Conservation (phyloP, 2,888 invertebrate genomes). For the Axea sp. region DNA sequence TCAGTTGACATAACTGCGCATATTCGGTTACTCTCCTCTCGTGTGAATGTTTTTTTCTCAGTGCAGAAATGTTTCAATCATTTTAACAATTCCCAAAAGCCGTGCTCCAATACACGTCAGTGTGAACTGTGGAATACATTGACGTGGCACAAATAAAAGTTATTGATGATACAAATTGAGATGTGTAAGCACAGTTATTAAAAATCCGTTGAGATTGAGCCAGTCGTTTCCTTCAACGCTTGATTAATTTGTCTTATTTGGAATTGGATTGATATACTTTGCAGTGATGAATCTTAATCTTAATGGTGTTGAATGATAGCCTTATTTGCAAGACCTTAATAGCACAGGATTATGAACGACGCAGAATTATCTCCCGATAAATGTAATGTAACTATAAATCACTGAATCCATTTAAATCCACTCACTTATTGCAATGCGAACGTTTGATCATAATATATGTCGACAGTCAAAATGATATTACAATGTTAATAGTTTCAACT, state of each 20-base stretch:
- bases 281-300: conserved; percentile 31
- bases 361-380: conserved; percentile 36
- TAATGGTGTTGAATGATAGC: conserved; percentile 33
- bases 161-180: too few species aligned
- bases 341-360: conserved; percentile 43
- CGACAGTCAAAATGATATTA: conserved; percentile 19
- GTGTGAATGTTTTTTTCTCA: too few species aligned
- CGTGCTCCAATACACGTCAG: too few species aligned
- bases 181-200: too few species aligned
- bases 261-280: conserved; percentile 24
- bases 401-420: conserved; percentile 39
- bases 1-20: too few species aligned
- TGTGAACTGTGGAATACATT: too few species aligned
- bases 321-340: conserved; percentile 29
- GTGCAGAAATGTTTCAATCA: too few species aligned
- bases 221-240: too few species aligned
- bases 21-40: too few species aligned
- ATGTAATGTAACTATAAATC: conserved; percentile 37
- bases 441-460: conserved; percentile 21
- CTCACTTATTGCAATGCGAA: conserved; percentile 33
- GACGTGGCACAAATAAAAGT: too few species aligned
- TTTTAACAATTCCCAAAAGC: too few species aligned
- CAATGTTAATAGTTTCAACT: conserved; percentile 30
- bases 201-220: too few species aligned
- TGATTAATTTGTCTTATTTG: not conserved